Base-by-base conservation (phyloP, 2,888 invertebrate species). In the Dryomyza anilis region DNA sequence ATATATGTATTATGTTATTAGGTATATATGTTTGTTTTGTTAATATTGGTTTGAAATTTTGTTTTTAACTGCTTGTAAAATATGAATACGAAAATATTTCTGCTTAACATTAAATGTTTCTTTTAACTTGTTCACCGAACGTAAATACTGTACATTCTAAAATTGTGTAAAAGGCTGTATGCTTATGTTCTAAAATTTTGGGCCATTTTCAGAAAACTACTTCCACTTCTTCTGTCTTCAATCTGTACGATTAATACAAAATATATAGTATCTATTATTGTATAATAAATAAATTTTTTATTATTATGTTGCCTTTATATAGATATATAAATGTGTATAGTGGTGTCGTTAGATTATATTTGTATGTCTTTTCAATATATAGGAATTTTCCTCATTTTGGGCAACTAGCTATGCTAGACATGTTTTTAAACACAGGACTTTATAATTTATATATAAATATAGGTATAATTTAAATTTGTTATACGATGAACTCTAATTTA, bases 61-160 rank as follows among this genome's bases (percentile, higher is more conserved):
- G 8, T 39, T 25, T 57, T 45, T 58, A 25, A 6, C n/a, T 61
- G 12, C 19, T 23, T 61, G 16, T 39, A 39, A 52, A 65, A 64
- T 61, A 53, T 61, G 33, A 56, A 65, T 65, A 61, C 43, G 65
- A 65, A 65, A 65, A 65, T 65, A 65, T 63, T 50, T 52, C 12
- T 55, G 29, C 62, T 64, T 60, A 60, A 30, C 25, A 45, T 53
- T 59, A 63, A 8, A 36, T 45, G 50, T n/a, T 50, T 48, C 25
- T 48, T 50, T n/a, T 14, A 50, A 14, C 25, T 8, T 25, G 25
- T 50, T 27, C 27, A 50, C 23, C 23, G 43, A 5, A 7, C 59
- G 64, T 59, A 69, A 69, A 70, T 68, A 68, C 65, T 68, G 67
- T 67, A 69, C 61, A 67, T 66, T 63, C 52, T 55, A 62, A 39